phyloP scores from a whole-genome alignment of 2,113 vertebrate species.

The Neodontobutis hainanensis region DNA sequence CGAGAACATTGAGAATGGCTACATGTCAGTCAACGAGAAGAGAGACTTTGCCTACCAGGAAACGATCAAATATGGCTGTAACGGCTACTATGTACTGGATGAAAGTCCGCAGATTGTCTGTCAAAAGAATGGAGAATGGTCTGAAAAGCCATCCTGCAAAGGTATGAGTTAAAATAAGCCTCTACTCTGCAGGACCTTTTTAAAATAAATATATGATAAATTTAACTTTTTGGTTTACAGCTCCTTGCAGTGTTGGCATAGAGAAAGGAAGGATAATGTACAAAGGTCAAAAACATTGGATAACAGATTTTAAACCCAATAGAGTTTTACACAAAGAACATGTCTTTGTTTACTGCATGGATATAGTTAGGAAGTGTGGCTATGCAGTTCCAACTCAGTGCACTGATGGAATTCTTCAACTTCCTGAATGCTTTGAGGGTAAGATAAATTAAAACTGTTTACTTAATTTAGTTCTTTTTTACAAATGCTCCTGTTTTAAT shows the following conservation, averaged over 20 bases:
- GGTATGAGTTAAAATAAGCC: constrained; percentile 36
- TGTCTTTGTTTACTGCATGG: constrained; percentile 64
- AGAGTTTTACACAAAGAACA: constrained; percentile 51
- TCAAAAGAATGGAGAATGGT: constrained; percentile 60
- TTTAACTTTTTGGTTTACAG: constrained; percentile 30
- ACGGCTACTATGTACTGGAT: constrained; percentile 42
- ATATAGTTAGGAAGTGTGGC: constrained; percentile 45
- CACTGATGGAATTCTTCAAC: constrained; percentile 45
- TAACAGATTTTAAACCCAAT: constrained; percentile 26
- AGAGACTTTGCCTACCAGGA: constrained; percentile 50
- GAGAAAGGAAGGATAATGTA: constrained; percentile 52
- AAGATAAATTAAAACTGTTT: neutral
- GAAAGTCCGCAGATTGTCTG: constrained; percentile 52
- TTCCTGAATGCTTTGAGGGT: constrained; percentile 70
- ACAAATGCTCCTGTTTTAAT: too few relatives aligned
- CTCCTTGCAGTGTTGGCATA: constrained; percentile 53
- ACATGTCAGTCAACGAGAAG: constrained; percentile 20
- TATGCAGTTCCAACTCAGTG: constrained; percentile 63
- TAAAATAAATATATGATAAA: neutral
- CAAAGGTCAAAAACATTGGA: constrained; percentile 53
- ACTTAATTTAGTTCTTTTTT: neutral
- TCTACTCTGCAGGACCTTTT: neutral
- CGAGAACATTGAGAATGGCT: constrained; percentile 54
- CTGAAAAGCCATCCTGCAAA: constrained; percentile 67
- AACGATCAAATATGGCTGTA: constrained; percentile 60